These are phyloP conservation scores for Chrysina gloriosa DNA, from an alignment of 2,888 invertebrate species.

Conservation along the genomic window DNA sequence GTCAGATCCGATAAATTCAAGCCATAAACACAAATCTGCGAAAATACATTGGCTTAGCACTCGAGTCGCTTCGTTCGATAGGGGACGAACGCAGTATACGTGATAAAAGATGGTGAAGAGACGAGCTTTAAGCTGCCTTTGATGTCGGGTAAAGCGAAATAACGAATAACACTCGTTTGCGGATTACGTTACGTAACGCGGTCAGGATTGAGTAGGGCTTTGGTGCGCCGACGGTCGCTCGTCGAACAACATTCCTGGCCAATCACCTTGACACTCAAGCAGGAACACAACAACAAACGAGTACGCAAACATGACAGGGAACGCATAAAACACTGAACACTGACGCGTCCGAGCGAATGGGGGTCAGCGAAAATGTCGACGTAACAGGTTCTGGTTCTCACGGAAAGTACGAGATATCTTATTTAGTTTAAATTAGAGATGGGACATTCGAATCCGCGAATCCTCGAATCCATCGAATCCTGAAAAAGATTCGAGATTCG, in stretches of 20 bases:
- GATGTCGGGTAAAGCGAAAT: constrained; percentile 21
- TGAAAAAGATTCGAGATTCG: too few species aligned
- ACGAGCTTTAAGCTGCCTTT: constrained; percentile 10
- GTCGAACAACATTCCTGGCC: constrained; percentile 7
- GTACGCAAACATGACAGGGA: neutral
- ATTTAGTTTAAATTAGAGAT: neutral
- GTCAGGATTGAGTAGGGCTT: constrained; percentile 13
- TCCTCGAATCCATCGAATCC: too few species aligned
- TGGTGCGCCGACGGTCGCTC: neutral
- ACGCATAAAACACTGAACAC: neutral
- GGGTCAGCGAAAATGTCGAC: neutral
- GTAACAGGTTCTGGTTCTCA: constrained; percentile 5
- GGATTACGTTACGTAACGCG: constrained; percentile 31
- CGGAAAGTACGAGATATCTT: neutral
- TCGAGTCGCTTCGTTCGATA: neutral
- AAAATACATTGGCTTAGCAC: constrained; percentile 7
- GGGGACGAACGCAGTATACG: neutral
- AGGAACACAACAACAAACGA: neutral
- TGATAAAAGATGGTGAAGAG: neutral
- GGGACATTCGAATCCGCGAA: too few species aligned
- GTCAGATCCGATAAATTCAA: neutral
- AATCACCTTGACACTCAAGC: constrained; percentile 20
- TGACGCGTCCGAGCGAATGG: neutral
- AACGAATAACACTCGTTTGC: constrained; percentile 25
- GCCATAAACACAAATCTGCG: neutral